Evolutionary conservation across 2,113 vertebrate genomes (phyloP).

Genomic region (Raphicerus campestris): DNA sequence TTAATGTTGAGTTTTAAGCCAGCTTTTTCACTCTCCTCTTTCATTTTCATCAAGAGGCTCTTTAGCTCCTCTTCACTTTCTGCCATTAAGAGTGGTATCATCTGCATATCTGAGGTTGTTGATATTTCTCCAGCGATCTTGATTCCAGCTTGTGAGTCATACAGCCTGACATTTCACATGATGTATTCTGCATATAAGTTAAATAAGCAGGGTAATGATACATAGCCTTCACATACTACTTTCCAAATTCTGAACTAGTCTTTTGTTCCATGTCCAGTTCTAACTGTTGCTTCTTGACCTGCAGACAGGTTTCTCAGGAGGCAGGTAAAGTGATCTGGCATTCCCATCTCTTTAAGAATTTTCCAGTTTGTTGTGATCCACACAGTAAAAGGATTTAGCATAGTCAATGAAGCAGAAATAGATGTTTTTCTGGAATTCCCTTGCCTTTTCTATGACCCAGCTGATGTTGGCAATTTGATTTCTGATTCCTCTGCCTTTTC

Average conservation of each 20-base stretch:
- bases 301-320: neutral
- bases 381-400: neutral
- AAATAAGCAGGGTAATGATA: neutral
- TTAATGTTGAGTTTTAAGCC: neutral
- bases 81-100: neutral
- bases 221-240: neutral
- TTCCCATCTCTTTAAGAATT: neutral
- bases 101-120: neutral
- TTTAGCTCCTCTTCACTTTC: neutral
- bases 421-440: neutral
- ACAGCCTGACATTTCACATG: neutral
- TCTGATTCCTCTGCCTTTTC: neutral
- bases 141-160: neutral
- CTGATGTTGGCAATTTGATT: neutral
- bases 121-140: neutral
- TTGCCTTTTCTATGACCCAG: neutral
- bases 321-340: neutral
- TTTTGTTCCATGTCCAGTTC: neutral
- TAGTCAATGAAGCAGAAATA: neutral
- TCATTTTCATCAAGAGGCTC: neutral
- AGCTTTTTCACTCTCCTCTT: neutral
- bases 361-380: neutral
- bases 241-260: neutral
- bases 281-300: neutral
- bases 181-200: neutral